Conservation (phyloP, 2,113 vertebrate genomes). For the Ranitomeya imitator region DNA sequence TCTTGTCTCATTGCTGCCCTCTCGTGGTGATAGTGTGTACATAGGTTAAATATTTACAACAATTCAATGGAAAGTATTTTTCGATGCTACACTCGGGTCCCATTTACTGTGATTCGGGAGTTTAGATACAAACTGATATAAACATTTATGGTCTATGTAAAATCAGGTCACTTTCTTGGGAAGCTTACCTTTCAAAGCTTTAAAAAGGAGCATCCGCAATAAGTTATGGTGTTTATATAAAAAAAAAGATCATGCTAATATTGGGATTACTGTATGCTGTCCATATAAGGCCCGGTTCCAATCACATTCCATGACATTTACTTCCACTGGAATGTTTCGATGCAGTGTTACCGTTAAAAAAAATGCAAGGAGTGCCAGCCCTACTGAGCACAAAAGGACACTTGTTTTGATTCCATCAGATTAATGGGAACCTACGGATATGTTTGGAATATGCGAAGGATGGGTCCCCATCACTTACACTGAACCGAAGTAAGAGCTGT, state of each 20-base stretch:
- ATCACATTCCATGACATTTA: too few species aligned
- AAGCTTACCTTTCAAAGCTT: background rate
- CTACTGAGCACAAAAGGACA: too few species aligned
- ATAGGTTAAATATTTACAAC: background rate
- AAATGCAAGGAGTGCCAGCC: too few species aligned
- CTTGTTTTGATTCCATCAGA: too few species aligned
- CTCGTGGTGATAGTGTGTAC: constrained; percentile 3
- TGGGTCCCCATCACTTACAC: too few species aligned
- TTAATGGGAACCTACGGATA: too few species aligned
- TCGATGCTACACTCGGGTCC: background rate
- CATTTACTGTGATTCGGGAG: background rate
- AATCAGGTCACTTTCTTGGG: constrained; percentile 8
- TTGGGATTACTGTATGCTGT: background rate
- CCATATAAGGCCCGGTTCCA: too few species aligned
- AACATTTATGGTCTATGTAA: background rate
- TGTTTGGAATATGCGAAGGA: too few species aligned
- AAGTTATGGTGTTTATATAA: background rate
- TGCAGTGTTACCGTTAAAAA: too few species aligned
- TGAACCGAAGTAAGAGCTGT: too few species aligned
- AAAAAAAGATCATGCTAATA: background rate
- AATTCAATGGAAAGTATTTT: background rate
- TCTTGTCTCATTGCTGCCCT: constrained; percentile 34
- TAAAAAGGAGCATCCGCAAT: background rate
- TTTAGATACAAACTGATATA: background rate
- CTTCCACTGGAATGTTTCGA: too few species aligned